phyloP scores from a whole-genome alignment of 2,888 invertebrate genomes.

The Tenthredo amoena region DNA sequence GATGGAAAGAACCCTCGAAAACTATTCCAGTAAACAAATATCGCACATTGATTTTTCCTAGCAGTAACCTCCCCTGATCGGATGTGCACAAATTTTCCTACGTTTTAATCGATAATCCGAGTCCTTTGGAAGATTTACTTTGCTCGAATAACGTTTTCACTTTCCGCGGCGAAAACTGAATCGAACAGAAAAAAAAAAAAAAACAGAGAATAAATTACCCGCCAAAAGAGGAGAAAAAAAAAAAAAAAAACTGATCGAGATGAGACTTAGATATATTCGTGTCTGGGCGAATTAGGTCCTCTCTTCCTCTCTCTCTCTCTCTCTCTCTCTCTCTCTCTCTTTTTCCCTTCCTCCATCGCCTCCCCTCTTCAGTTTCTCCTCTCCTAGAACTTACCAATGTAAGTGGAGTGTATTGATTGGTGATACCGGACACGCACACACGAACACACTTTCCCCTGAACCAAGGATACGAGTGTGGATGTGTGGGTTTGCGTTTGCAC shows the following conservation, averaged over 20 bases:
- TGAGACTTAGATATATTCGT: background rate
- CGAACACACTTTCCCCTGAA: constrained; percentile 19
- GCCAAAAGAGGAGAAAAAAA: background rate
- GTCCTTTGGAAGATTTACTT: background rate
- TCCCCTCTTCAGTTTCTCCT: background rate
- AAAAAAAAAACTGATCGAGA: background rate
- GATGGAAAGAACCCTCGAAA: background rate
- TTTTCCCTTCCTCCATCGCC: background rate
- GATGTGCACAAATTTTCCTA: background rate
- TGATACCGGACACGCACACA: constrained; percentile 49
- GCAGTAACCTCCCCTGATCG: background rate
- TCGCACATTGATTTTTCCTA: background rate
- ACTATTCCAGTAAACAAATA: background rate
- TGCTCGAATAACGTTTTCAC: background rate
- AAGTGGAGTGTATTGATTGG: constrained; percentile 51
- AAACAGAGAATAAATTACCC: background rate
- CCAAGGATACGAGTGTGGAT: background rate
- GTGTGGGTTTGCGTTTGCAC: constrained; percentile 18
- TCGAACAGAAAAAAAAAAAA: background rate
- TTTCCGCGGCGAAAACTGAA: background rate
- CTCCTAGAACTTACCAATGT: constrained; percentile 45
- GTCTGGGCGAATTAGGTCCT: background rate
- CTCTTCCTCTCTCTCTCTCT: background rate
- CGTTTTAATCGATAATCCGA: background rate
- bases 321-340: background rate